A percentile compares a stretch with the other conserved stretches of the same genome.
phyloP scores from a whole-genome alignment of 2,797 vertebrate genomes.

The Phalloptychus januarius region DNA sequence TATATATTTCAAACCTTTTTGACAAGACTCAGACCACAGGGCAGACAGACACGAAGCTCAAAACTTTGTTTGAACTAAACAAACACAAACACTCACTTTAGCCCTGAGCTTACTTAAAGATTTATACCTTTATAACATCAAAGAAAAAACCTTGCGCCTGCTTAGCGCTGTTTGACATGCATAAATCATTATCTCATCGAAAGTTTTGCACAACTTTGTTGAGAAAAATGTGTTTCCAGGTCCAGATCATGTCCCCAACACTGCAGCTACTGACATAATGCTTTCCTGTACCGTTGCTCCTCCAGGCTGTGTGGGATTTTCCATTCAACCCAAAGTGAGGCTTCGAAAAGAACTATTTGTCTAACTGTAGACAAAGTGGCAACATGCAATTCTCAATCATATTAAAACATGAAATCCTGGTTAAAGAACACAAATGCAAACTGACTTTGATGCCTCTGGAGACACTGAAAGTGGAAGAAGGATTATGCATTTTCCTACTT shows the following conservation, averaged over 20 bases:
- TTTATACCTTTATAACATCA: conserved; percentile 30
- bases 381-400: neutral
- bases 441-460: neutral
- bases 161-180: neutral
- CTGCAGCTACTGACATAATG: neutral
- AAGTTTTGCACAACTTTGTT: neutral
- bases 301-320: neutral
- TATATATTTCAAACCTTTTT: conserved; percentile 25
- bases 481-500: neutral
- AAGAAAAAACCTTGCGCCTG: conserved; percentile 19
- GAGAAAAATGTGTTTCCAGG: neutral
- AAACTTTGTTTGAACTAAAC: conserved; percentile 35
- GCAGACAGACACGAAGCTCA: neutral
- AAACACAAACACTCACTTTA: conserved; percentile 35
- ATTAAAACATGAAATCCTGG: neutral
- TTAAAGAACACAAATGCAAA: neutral
- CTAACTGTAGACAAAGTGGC: neutral
- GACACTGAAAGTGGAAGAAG: neutral
- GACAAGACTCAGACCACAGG: conserved; percentile 21
- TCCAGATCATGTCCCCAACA: neutral
- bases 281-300: neutral
- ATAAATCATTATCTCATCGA: neutral
- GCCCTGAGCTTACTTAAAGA: conserved; percentile 39
- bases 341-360: neutral
- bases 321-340: neutral